Evolutionary conservation across 37 sponge, comb jelly and placozoan species (phyloP).

Genomic region (Diacarnus erythraeanus): DNA sequence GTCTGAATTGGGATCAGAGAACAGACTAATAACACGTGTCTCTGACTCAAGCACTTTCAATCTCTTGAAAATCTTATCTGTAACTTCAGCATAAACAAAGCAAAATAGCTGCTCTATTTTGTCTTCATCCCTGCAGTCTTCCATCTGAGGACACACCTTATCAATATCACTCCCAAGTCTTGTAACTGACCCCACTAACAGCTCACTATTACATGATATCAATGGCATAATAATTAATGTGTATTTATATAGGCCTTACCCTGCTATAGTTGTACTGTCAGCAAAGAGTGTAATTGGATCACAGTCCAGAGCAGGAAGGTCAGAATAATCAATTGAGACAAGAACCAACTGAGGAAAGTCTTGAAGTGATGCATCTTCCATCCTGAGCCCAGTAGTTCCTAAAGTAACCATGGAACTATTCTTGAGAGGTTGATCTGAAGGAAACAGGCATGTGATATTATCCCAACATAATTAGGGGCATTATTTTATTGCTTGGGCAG

Average conservation of each 20-base stretch:
- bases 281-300: constrained; percentile 49
- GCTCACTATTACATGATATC: constrained; percentile 11
- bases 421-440: neutral
- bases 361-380: neutral
- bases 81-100: constrained; percentile 5
- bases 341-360: neutral
- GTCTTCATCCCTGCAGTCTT: constrained; percentile 44
- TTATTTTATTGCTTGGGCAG: no score
- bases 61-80: neutral
- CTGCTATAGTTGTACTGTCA: constrained; percentile 31
- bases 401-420: neutral
- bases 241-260: neutral
- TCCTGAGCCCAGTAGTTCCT: neutral
- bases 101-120: constrained; percentile 23
- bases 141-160: constrained; percentile 16
- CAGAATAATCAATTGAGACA: constrained; percentile 27
- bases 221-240: no score
- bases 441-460: neutral
- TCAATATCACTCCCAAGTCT: constrained; percentile 16
- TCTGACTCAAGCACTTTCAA: neutral
- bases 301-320: constrained; percentile 6
- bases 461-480: no score
- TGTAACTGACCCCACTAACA: constrained; percentile 21
- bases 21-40: neutral
- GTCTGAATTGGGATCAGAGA: neutral